Percentiles rank a stretch among this genome's conserved stretches.
Conservation (phyloP, 2,113 vertebrate genomes). For the Cervus canadensis region DNA sequence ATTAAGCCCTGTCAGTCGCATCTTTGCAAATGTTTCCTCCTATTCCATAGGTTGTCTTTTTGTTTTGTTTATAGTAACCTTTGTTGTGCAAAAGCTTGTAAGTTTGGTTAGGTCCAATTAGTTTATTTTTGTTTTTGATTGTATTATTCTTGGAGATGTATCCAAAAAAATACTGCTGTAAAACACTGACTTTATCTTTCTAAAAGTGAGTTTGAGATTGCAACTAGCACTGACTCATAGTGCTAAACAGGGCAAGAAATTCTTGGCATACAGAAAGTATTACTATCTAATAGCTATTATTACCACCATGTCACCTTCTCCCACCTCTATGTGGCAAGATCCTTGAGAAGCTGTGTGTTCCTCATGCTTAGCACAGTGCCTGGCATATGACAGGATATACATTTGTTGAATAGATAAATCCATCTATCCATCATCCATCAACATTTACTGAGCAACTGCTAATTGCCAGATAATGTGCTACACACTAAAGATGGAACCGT, state of each 20-base stretch:
- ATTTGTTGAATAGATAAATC: background rate
- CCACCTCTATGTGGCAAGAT: background rate
- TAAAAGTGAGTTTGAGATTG: background rate
- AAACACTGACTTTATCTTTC: background rate
- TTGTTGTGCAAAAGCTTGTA: background rate
- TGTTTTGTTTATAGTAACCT: background rate
- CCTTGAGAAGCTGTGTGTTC: background rate
- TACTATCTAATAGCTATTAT: background rate
- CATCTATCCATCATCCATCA: too few relatives aligned
- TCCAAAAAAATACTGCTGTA: background rate
- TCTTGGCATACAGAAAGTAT: too few relatives aligned
- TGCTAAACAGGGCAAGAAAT: background rate
- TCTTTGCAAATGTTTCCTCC: background rate
- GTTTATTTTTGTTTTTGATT: background rate
- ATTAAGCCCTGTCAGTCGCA: background rate
- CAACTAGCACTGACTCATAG: background rate
- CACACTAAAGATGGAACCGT: rapidly evolving
- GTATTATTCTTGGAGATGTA: background rate
- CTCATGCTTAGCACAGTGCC: background rate
- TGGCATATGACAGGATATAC: background rate
- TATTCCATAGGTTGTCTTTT: background rate
- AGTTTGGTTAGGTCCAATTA: background rate
- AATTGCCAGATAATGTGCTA: background rate
- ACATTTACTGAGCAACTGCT: background rate
- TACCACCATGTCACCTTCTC: background rate